Percentiles rank a stretch among this genome's conserved stretches.
phyloP scores from a whole-genome alignment of 2,113 vertebrate species.

The Saguinus midas region DNA sequence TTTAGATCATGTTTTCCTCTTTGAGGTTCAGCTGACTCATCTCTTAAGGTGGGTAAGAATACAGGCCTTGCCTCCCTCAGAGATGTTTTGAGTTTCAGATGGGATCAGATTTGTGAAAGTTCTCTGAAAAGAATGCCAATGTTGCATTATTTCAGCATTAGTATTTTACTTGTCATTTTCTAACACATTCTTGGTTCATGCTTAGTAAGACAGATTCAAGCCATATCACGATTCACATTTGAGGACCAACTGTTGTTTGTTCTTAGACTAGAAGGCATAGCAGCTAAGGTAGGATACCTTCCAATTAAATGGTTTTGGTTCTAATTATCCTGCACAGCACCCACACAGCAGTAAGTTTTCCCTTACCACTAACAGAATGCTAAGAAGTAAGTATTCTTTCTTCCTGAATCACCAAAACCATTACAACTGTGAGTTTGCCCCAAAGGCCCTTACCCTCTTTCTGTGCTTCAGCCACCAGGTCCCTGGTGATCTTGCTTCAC shows the following conservation, averaged over 20 bases:
- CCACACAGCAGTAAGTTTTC: slow-evolving; percentile 51
- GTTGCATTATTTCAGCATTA: neutral
- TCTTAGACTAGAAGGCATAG: slow-evolving; percentile 23
- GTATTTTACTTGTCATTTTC: slow-evolving; percentile 32
- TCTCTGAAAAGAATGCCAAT: neutral
- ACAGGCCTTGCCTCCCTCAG: neutral
- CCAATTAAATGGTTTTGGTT: slow-evolving; percentile 49
- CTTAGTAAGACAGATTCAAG: slow-evolving; percentile 28
- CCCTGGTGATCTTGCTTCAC: neutral
- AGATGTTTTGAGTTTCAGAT: neutral
- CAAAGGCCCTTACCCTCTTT: neutral
- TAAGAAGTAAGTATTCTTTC: neutral
- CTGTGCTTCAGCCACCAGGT: neutral
- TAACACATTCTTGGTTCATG: neutral
- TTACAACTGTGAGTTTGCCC: neutral
- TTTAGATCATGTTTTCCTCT: neutral
- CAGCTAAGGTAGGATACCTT: slow-evolving; percentile 59
- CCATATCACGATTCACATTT: slow-evolving; percentile 50
- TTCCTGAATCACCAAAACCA: neutral
- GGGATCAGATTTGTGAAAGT: neutral
- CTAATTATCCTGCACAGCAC: slow-evolving; percentile 63
- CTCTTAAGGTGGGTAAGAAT: neutral
- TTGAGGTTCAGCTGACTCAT: neutral
- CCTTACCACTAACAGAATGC: slow-evolving; percentile 10
- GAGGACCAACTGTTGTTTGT: slow-evolving; percentile 72